Evolutionary conservation across 2,113 vertebrate species (phyloP).

Genomic region (Climacteris rufus): DNA sequence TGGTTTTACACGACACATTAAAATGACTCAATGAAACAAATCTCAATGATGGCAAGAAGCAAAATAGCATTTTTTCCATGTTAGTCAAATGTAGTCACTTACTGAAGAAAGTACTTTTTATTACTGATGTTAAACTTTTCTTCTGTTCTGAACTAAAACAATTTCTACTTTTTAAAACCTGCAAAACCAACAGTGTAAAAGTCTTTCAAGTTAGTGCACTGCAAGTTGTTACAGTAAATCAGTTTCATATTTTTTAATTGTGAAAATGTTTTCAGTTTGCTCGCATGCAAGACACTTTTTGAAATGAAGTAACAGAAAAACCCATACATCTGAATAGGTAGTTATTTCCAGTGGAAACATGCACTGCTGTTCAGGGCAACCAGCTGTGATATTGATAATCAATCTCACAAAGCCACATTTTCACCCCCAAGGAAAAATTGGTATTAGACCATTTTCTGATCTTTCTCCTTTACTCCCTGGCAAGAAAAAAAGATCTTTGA

Average conservation of each 20-base stretch:
- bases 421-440: neutral
- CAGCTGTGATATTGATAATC: neutral
- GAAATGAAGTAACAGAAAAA: neutral
- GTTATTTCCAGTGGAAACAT: neutral
- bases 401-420: neutral
- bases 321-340: neutral
- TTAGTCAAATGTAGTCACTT: slow-evolving; percentile 59
- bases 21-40: slow-evolving; percentile 24
- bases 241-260: neutral
- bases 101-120: slow-evolving; percentile 50
- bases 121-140: slow-evolving; percentile 40
- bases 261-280: slow-evolving; percentile 6
- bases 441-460: neutral
- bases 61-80: slow-evolving; percentile 12
- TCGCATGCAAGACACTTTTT: neutral
- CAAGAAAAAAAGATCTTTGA: neutral
- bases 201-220: slow-evolving; percentile 50
- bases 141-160: slow-evolving; percentile 56
- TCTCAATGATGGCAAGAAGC: slow-evolving; percentile 24
- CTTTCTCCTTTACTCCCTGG: neutral
- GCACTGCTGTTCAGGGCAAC: neutral
- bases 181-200: slow-evolving; percentile 58
- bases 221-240: slow-evolving; percentile 11
- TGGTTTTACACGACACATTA: neutral
- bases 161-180: slow-evolving; percentile 55